phyloP scores from a whole-genome alignment of 2,113 vertebrate genomes.

The Grammomys dolichurus region DNA sequence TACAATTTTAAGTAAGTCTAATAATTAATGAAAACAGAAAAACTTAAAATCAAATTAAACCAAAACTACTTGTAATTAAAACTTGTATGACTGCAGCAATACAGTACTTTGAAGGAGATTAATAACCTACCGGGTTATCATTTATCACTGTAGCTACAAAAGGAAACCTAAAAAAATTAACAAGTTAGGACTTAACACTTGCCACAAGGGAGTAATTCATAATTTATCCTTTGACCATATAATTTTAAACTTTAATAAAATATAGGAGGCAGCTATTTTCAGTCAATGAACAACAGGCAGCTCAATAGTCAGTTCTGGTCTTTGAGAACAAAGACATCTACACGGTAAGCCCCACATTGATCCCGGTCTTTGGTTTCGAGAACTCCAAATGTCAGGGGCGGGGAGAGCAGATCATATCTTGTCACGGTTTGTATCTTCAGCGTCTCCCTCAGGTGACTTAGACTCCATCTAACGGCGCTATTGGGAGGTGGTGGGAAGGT shows the following conservation, averaged over 20 bases:
- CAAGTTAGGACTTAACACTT: background rate
- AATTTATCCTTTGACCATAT: conserved; percentile 2
- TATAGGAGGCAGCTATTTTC: background rate
- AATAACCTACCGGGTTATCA: background rate
- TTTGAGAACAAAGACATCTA: background rate
- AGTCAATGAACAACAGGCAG: background rate
- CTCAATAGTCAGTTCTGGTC: background rate
- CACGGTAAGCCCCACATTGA: background rate
- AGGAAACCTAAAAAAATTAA: conserved; percentile 33
- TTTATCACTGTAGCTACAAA: conserved; percentile 33
- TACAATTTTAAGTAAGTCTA: background rate
- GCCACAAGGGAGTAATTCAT: background rate
- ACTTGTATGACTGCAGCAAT: background rate
- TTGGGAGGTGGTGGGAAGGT: background rate
- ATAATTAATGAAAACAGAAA: background rate
- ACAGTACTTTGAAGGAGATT: conserved; percentile 7
- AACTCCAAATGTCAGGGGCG: background rate
- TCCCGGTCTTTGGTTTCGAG: background rate
- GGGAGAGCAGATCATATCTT: background rate
- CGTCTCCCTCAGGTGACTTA: background rate
- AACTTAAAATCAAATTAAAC: conserved; percentile 25
- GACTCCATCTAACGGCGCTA: background rate
- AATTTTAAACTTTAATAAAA: conserved; percentile 52
- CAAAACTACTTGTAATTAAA: conserved; percentile 8
- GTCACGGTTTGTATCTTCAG: background rate